Base-by-base conservation (phyloP, 2,888 invertebrate species). In the Mystacides longicornis region DNA sequence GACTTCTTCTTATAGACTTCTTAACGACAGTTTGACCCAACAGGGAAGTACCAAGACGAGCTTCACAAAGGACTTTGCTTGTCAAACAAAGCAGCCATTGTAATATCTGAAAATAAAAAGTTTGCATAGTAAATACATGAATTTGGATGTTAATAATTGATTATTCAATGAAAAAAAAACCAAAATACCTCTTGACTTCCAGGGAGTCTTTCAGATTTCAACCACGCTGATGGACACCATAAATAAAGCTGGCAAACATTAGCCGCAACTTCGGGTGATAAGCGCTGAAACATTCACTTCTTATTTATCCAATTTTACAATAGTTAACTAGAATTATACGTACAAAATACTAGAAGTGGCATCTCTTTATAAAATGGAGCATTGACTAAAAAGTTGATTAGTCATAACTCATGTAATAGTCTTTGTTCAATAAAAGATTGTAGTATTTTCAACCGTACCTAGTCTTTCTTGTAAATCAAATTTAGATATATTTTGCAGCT, bases 61-160 rank as follows among this genome's bases (percentile, higher is more conserved):
- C 80, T 66, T 86, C 85, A 65, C 83, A 86, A 57, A 88, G 75
- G 16, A 87, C 79, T 74, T 88, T 88, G 7, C 87, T 86, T 1
- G 87, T 85, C 23, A 88, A 71, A 57, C 84, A 83, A 60, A 88
- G 71, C 27, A 88, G 72, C 87, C 87, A 88, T 65, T 87, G 85
- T 52, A 87, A 74, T 55, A 88, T 81, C 85, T 87, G 62, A 16
- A 65, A 65, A 59, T 65, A 60, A 62, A 59, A 54, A 19, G 11
- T 27, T 27, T 27, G 7, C 11, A 27, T 27, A 7, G 11, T 11
- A 7, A 11, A 27, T 27, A 27, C 7, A 11, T 11, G 7, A 27
- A 7, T 11, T 7, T 27, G 11, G 11, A 27, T 27, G 11, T 27
- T 27, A 27, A 27, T 27, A 27, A 27, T 5, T 7, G 11, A 27